Evolutionary conservation across 1,140 invertebrate species (phyloP), one percentile per base, ranked within the genome.

Genomic region (Zaprionus ornatus): DNA sequence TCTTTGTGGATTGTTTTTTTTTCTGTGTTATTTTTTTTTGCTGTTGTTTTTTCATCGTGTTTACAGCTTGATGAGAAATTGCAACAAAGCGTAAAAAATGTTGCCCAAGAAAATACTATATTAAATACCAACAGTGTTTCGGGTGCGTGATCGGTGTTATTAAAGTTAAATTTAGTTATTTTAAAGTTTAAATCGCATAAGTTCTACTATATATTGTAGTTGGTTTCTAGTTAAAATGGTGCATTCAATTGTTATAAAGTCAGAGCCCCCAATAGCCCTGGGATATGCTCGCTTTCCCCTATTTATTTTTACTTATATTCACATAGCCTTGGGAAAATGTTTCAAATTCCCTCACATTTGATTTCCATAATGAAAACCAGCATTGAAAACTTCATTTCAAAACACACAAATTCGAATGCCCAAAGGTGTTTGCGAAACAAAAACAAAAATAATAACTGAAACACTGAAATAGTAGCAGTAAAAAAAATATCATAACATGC

Each of bases 31-130:
- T 56, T 69, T 54, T 25, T 25, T 72, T 76, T 23, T 45, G 37
- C 52, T 66, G 35, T 25, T 61, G 48, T 63, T 57, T 65, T 13
- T 25, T 70, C 32, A 45, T 45, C 52, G 32, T 74, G 50, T 75
- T 45, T 45, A 17, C 40, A 17, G 40, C n/a, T 45, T 45, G 19
- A 17, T 45, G 40, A 45, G n/a, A 17, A 45, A 45, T 17, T 45
- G n/a, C 40, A 17, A 45, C 40, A 45, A 45, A 45, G 79, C 56
- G 19, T 4, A 23, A 0, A 50, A 50, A 23, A 50, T 21, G 40
- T 17, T 45, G 40, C n/a, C 35, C 9, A 17, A 45, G 17, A 23
- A 50, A 5, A 5, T 50, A 23, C 45, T 50, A n/a, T 3, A 50
- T 50, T 19, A 50, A 50, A 50, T 23, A 23, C 45, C n/a, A 50